A percentile compares a stretch with the other conserved stretches of the same genome.
Conservation (phyloP, 2,113 vertebrate species). For the Puffinus mauretanicus region DNA sequence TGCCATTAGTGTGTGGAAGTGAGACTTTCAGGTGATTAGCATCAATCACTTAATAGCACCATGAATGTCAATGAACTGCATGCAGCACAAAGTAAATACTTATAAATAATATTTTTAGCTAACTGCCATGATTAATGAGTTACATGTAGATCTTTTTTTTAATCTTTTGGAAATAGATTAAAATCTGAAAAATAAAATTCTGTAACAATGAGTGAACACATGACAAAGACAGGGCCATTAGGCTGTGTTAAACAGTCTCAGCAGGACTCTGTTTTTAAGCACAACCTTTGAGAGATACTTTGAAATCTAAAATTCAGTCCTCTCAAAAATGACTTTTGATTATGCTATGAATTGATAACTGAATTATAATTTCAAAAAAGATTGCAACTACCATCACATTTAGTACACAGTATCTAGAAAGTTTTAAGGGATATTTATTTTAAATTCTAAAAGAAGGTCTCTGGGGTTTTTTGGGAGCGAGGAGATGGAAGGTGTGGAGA, state of each 20-base stretch:
- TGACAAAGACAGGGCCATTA: rapidly evolving
- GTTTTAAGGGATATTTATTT: neutral
- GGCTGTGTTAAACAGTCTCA: neutral
- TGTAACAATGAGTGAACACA: neutral
- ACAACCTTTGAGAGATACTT: neutral
- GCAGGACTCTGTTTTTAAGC: neutral
- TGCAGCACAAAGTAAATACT: neutral
- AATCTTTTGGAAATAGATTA: neutral
- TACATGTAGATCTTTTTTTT: neutral
- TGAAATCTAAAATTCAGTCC: neutral
- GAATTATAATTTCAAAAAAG: neutral
- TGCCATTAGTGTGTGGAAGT: neutral
- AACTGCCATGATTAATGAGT: neutral
- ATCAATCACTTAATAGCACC: neutral
- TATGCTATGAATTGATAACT: neutral
- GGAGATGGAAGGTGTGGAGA: neutral
- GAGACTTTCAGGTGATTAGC: neutral
- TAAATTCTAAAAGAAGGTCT: neutral
- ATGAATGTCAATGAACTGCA: neutral
- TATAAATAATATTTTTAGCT: neutral
- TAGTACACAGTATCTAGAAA: neutral
- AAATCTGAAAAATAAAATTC: neutral
- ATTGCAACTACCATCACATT: neutral
- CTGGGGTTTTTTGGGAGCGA: neutral
- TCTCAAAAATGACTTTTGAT: neutral